phyloP scores from a whole-genome alignment of 2,113 vertebrate genomes.

The Stercorarius parasiticus region DNA sequence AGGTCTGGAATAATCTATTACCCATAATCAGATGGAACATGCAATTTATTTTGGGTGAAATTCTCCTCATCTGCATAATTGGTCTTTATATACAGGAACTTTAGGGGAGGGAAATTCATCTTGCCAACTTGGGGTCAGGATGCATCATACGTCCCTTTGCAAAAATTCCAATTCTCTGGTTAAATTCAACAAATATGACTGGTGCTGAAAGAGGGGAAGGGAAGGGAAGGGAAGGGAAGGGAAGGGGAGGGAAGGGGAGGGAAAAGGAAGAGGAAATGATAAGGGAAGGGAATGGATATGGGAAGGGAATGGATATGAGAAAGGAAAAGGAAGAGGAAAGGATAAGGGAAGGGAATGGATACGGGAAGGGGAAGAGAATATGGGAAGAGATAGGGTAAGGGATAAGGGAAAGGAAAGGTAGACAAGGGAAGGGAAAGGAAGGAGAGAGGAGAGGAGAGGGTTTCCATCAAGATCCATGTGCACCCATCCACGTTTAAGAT shows the following conservation, averaged over 20 bases:
- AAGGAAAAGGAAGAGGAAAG: neutral
- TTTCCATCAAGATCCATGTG: neutral
- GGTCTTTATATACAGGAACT: conserved; percentile 39
- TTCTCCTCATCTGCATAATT: conserved; percentile 61
- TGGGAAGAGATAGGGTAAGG: neutral
- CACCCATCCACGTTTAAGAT: neutral
- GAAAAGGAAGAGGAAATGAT: neutral
- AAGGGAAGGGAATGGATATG: too few relatives aligned
- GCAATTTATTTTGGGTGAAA: conserved; percentile 65
- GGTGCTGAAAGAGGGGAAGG: neutral
- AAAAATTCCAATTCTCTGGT: neutral
- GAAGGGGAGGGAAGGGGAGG: neutral
- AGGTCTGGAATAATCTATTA: conserved; percentile 64
- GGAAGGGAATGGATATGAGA: neutral
- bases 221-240: neutral
- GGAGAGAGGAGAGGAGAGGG: neutral
- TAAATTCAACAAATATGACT: neutral
- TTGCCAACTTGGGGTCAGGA: neutral
- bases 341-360: too few relatives aligned
- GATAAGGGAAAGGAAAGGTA: neutral
- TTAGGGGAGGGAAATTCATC: conserved; percentile 1
- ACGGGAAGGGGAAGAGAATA: too few relatives aligned
- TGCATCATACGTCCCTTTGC: neutral
- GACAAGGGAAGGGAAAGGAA: neutral
- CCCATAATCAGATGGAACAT: conserved; percentile 54